Percentiles rank a stretch among this genome's conserved stretches.
These are phyloP conservation scores for Morelia viridis DNA, from an alignment of 2,797 vertebrate species.

Conservation along the genomic window DNA sequence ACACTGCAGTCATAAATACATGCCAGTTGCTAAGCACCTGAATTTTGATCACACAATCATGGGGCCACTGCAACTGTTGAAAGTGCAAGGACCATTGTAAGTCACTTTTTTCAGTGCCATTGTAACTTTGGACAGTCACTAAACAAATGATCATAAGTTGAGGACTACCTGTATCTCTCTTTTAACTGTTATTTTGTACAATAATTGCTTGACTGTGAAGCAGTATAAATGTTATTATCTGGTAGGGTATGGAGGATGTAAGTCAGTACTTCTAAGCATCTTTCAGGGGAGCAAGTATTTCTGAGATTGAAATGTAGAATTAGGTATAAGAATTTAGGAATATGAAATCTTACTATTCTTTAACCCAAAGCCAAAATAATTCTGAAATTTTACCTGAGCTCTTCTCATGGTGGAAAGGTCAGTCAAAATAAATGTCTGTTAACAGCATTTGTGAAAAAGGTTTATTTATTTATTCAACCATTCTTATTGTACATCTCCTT, in stretches of 20 bases:
- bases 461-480: background rate
- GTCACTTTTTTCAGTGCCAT: too few species aligned
- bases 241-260: background rate
- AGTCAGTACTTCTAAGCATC: background rate
- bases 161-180: background rate
- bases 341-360: background rate
- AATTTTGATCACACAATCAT: too few species aligned
- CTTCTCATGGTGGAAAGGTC: background rate
- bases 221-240: background rate
- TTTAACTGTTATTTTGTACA: background rate
- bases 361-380: background rate
- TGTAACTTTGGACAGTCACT: too few species aligned
- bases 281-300: background rate
- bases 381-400: background rate
- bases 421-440: background rate
- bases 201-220: background rate
- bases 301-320: background rate
- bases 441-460: background rate
- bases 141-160: too few species aligned
- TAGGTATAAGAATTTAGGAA: background rate
- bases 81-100: too few species aligned
- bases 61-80: too few species aligned
- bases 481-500: background rate
- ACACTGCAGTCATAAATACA: too few species aligned
- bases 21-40: too few species aligned